Percentiles rank a stretch among this genome's conserved stretches.
These are phyloP conservation scores for Acronicta leporina DNA, from an alignment of 2,888 invertebrate genomes.

Conservation along the genomic window DNA sequence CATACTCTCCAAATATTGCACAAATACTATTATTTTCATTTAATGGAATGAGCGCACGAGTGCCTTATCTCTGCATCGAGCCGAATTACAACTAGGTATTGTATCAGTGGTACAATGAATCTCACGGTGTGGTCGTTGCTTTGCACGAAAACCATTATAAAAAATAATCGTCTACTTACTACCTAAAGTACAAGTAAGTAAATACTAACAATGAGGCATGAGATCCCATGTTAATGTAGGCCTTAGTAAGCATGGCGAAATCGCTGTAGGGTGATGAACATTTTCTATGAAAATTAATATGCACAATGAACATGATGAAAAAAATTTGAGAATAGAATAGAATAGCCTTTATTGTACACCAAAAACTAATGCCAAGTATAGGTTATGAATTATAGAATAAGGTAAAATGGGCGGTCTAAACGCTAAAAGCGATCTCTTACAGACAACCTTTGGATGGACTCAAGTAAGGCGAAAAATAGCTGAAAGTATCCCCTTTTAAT, in stretches of 20 bases:
- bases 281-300: not conserved
- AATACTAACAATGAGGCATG: slow-evolving; percentile 4
- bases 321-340: too few species aligned
- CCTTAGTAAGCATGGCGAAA: not conserved
- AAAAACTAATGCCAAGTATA: too few species aligned
- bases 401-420: too few species aligned
- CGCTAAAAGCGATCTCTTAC: too few species aligned
- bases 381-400: too few species aligned
- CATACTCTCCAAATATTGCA: slow-evolving; percentile 53
- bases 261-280: not conserved
- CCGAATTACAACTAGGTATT: slow-evolving; percentile 52
- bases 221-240: not conserved
- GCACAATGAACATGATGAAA: too few species aligned
- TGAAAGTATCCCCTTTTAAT: too few species aligned
- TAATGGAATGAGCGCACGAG: slow-evolving; percentile 50
- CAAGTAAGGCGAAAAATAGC: too few species aligned
- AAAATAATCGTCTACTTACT: slow-evolving; percentile 21
- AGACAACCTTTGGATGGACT: too few species aligned
- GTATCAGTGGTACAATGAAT: slow-evolving; percentile 44
- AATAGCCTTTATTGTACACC: too few species aligned
- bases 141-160: slow-evolving; percentile 36
- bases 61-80: slow-evolving; percentile 53
- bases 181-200: slow-evolving; percentile 2
- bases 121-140: slow-evolving; percentile 39
- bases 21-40: slow-evolving; percentile 25